Conservation (phyloP, 2,113 vertebrate genomes). For the Sardina pilchardus region DNA sequence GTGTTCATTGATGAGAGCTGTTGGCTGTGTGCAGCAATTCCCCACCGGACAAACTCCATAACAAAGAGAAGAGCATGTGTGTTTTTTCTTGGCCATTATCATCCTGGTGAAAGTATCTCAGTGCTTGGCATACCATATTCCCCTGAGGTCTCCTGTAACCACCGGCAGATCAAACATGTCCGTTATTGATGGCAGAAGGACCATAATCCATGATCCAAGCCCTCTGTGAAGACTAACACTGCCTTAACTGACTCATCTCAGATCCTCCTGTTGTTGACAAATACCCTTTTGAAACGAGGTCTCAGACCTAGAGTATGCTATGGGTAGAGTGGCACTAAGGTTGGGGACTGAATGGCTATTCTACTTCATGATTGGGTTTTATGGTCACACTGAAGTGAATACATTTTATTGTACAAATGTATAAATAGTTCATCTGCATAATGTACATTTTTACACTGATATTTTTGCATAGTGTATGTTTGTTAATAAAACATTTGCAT, state of each 20-base stretch:
- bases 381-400: not conserved
- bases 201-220: not conserved
- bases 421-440: not conserved
- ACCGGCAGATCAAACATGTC: not conserved
- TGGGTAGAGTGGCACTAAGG: not conserved
- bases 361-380: not conserved
- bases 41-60: not conserved
- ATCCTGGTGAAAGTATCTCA: not conserved
- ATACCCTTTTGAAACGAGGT: no score
- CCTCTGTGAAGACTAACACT: not conserved
- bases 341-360: not conserved
- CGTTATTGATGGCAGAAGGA: not conserved
- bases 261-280: no score
- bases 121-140: not conserved
- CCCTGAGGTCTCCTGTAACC: not conserved
- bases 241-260: not conserved
- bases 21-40: not conserved
- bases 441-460: not conserved
- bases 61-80: not conserved
- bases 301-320: no score
- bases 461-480: not conserved
- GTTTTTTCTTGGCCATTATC: not conserved
- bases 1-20: no score
- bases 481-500: not conserved
- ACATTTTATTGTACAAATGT: not conserved